Base-by-base conservation (phyloP, 2,888 invertebrate genomes). In the Odontocerum albicorne region DNA sequence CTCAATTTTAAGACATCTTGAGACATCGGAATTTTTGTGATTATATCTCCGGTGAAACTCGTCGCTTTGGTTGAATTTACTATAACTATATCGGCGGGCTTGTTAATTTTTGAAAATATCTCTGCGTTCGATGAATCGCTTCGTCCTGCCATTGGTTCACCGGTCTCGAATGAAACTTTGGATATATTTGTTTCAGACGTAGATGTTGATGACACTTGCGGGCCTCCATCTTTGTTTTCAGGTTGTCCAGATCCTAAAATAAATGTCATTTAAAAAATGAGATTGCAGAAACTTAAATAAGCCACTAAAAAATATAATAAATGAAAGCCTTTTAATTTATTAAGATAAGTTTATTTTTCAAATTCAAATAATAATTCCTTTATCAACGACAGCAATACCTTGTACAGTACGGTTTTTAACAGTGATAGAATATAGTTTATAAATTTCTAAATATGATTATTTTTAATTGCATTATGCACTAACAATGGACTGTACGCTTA, bases 21-120 rank as follows among this genome's bases (percentile, higher is more conserved):
- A 4, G 60, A 38, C n/a, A 64, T 38, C n/a, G 49, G 44, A 10
- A 65, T 61, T 58, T 70, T 72, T 3, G 70, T 60, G 2, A 67
- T 70, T 1, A 68, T 64, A 3, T 68, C 65, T 1, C 70, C 69
- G 70, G 64, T 67, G 74, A 58, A 62, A 70, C 52, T 2, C 57
- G 42, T 45, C 44, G 57, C 45, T 15, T 55, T 55, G 33, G 36
- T 45, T 3, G 55, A 50, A 39, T 50, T 50, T 3, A 36, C 44
- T 7, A 55, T 55, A 15, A 39, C 22, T 17, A 55, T 39, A 33
- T 51, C 40, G 35, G 50, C 40, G 6, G 40, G 51, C 21, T 55
- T 53, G 52, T 42, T 53, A 10, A 40, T 27, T 45, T 44, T 58
- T 20, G 40, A 21, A 12, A 42, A 55, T 36, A 27, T 33, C 6